Conservation (phyloP, 1,140 invertebrate species). For the Eueides isabella region DNA sequence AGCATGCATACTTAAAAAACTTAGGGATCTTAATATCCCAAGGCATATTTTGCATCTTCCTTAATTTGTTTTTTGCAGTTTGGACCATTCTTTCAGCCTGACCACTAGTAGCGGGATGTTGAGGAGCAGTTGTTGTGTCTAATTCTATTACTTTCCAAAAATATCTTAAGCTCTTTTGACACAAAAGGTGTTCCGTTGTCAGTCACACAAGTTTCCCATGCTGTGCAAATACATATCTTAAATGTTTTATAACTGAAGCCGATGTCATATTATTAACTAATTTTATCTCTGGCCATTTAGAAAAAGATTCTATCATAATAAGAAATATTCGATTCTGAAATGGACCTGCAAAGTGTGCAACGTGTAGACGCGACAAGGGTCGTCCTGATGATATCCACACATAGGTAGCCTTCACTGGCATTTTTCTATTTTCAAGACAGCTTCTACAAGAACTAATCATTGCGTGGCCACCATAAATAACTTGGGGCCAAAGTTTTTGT, state of each 20-base stretch:
- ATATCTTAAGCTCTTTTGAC: conserved; percentile 7
- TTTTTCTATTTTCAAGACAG: no score
- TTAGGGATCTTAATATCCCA: no score
- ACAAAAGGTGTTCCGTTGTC: no score
- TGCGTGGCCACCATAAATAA: conserved; percentile 6
- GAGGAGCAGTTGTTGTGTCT: no score
- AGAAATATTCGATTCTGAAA: no score
- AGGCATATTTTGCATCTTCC: no score
- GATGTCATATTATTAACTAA: conserved; percentile 33
- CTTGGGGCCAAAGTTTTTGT: background rate
- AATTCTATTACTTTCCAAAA: conserved; percentile 4
- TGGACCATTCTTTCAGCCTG: no score
- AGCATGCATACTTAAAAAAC: background rate
- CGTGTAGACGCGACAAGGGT: conserved; percentile 31
- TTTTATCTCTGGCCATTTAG: no score
- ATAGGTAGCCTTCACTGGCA: conserved; percentile 22
- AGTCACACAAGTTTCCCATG: conserved; percentile 4
- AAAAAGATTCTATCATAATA: no score
- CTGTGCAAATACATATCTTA: conserved; percentile 24
- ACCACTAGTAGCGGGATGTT: background rate
- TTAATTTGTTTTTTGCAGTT: no score
- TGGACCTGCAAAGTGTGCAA: conserved; percentile 34
- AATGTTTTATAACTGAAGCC: conserved; percentile 17
- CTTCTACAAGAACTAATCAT: conserved; percentile 13
- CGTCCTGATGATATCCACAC: conserved; percentile 27